Conservation (phyloP, 92 coral and sea anemone genomes). For the Epizoanthus ramosus region DNA sequence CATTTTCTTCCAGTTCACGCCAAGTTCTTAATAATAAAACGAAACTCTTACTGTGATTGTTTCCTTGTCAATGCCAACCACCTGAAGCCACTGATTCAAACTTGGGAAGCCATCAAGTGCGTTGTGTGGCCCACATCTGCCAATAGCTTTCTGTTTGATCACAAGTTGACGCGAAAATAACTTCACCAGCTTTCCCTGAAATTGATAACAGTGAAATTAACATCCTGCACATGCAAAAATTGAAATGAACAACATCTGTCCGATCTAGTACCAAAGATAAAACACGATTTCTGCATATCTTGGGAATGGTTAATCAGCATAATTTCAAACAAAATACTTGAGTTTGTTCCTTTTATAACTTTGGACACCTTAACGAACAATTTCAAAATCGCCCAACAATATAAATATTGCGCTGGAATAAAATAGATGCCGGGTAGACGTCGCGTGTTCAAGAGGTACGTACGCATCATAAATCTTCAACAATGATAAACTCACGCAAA, state of each 20-base stretch:
- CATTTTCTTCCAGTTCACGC: neutral
- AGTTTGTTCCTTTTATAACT: neutral
- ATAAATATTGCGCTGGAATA: slow-evolving; percentile 13
- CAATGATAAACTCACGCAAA: neutral
- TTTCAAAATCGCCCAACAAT: neutral
- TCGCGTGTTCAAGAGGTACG: no score
- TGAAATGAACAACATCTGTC: slow-evolving; percentile 13
- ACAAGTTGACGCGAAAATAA: slow-evolving; percentile 89
- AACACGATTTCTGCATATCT: neutral
- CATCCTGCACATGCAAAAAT: neutral
- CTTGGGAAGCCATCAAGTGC: slow-evolving; percentile 81
- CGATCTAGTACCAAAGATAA: neutral
- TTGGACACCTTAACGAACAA: neutral
- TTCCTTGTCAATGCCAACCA: slow-evolving; percentile 79
- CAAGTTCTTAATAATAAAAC: no score
- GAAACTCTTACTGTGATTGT: slow-evolving; percentile 70
- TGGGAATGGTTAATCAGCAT: neutral
- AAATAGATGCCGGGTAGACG: neutral
- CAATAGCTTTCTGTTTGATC: slow-evolving; percentile 76
- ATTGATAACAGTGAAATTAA: slow-evolving; percentile 3
- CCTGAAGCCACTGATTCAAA: slow-evolving; percentile 88
- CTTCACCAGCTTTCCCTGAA: slow-evolving; percentile 93
- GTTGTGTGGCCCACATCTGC: slow-evolving; percentile 54
- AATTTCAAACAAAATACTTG: neutral
- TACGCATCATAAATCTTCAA: neutral